Base-by-base conservation (phyloP, 1,140 invertebrate genomes). In the Zaprionus inermis region DNA sequence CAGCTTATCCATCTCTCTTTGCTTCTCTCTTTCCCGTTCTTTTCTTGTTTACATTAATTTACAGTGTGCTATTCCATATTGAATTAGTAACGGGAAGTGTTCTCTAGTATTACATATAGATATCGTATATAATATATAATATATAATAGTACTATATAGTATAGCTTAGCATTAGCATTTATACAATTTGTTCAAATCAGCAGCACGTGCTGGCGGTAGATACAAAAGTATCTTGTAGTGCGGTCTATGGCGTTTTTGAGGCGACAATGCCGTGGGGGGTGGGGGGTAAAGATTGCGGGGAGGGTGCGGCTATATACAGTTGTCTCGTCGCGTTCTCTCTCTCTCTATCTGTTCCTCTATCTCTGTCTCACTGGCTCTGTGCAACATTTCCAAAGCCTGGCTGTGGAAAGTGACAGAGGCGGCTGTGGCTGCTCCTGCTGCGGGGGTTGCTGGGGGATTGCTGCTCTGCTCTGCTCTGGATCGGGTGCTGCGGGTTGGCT, bases 141-240 rank as follows among this genome's bases (percentile, higher is more conserved):
- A n/a, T n/a, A n/a, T n/a, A n/a, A 69, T 79, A 12, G 14, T 38
- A 38, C 12, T 38, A 20, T 49, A 22, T 49, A 49, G 44, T 49
- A 9, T 49, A 78, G 71, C 72, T 74, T 74, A 74, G 72, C 74
- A 76, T 81, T 84, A 81, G 72, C 72, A 72, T 79, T 76, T 89
- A 78, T 89, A 89, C 84, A 89, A 90, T 89, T 89, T 89, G 84
- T 89, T 89, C 84, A 89, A 58, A 41, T 57, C 32, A 59, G 67
- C 77, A 58, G 36, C 75, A 51, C 72, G 41, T 72, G 69, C 76
- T 63, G 79, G n/a, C 38, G n/a, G 49, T 18, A 72, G 70, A 73
- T 73, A 76, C 74, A 68, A 68, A 58, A 46, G 71, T 77, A 69
- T 74, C 73, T 66, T 30, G 44, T 32, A 41, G 58, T 73, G 64